Evolutionary conservation across 2,888 invertebrate genomes (phyloP).

Genomic region (Adineta ricciae): DNA sequence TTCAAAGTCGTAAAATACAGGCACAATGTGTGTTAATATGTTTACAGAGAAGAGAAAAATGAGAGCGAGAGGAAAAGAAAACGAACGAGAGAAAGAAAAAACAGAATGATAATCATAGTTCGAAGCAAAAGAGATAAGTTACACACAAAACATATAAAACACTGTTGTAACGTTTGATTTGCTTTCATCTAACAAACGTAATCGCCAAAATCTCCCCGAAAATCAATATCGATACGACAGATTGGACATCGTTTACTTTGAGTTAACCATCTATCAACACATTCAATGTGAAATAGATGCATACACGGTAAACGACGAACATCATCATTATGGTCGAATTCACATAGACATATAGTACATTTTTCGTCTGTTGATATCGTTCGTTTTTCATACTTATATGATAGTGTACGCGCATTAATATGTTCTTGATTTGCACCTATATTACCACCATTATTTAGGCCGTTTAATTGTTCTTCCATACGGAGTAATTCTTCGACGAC

Average conservation of each 20-base stretch:
- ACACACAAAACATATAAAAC: background rate
- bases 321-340: conserved; percentile 42
- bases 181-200: background rate
- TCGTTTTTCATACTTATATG: conserved; percentile 64
- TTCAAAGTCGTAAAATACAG: conserved; percentile 4
- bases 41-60: background rate
- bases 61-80: background rate
- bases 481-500: background rate
- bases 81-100: background rate
- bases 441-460: conserved; percentile 41
- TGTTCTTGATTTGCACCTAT: conserved; percentile 68
- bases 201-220: background rate
- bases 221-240: conserved; percentile 77
- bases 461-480: background rate
- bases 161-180: too few relatives aligned
- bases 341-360: conserved; percentile 78
- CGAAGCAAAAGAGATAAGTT: conserved; percentile 8
- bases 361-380: conserved; percentile 65
- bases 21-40: conserved; percentile 1
- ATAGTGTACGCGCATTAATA: conserved; percentile 73
- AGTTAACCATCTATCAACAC: conserved; percentile 83
- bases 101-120: background rate
- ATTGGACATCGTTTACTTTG: conserved; percentile 86
- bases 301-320: conserved; percentile 73
- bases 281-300: conserved; percentile 83